These are phyloP conservation scores for Luidia sarsii DNA, from an alignment of 53 echinoderm and acorn worm genomes.

Conservation along the genomic window DNA sequence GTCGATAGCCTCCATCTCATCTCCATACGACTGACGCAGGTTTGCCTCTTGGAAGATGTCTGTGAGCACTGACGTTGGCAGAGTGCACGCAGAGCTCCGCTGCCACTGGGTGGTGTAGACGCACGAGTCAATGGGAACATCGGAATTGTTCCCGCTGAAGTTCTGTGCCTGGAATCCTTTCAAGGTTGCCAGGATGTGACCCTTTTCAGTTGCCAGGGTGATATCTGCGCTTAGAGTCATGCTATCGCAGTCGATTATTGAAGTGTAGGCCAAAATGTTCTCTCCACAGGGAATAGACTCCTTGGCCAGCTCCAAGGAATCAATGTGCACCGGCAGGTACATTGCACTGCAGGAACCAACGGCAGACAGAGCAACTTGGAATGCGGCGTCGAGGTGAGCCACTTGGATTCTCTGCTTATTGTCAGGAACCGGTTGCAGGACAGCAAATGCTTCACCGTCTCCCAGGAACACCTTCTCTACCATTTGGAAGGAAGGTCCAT, in stretches of 20 bases:
- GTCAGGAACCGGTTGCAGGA: constrained; percentile 56
- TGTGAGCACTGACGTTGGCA: constrained; percentile 61
- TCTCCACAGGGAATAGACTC: constrained; percentile 59
- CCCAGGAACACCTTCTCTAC: constrained; percentile 73
- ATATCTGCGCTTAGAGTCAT: constrained; percentile 60
- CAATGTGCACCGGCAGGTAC: constrained; percentile 61
- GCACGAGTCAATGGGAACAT: constrained; percentile 67
- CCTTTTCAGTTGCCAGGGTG: constrained; percentile 39
- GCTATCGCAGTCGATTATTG: constrained; percentile 74
- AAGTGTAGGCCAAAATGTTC: constrained; percentile 63
- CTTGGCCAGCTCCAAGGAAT: constrained; percentile 67
- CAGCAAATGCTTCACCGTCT: constrained; percentile 72
- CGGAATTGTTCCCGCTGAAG: constrained; percentile 47
- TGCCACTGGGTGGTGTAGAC: constrained; percentile 85
- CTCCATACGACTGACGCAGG: constrained; percentile 23
- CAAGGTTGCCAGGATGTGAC: constrained; percentile 59
- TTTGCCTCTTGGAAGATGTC: constrained; percentile 66
- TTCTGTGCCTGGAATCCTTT: constrained; percentile 68
- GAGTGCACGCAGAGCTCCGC: constrained; percentile 56
- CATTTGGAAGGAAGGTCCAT: constrained; percentile 76
- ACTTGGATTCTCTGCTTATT: constrained; percentile 85
- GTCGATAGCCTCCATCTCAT: constrained; percentile 61
- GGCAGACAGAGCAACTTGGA: constrained; percentile 70
- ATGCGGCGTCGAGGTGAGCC: constrained; percentile 76
- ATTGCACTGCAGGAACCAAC: constrained; percentile 58